Evolutionary conservation across 2,888 invertebrate genomes (phyloP), one percentile per base, ranked within the genome.

Genomic region (Chelonus formosanus): DNA sequence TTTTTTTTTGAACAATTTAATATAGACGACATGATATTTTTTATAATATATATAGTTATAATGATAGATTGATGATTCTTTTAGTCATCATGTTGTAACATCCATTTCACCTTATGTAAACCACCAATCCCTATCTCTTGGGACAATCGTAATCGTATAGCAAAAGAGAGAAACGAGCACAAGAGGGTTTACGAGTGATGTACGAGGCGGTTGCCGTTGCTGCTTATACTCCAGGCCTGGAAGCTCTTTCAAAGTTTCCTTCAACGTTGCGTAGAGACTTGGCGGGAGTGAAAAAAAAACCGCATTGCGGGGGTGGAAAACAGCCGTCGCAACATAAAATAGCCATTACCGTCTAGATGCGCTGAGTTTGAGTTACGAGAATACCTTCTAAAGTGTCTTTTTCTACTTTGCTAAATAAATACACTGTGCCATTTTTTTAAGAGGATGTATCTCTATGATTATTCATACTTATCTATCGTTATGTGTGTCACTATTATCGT

Each of bases 301-400:
- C 60, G 71, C 71, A 68, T 67, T 69, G 69, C 68, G 65, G 68
- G 61, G 61, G 67, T 61, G 63, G 52, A 67, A 63, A 61, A 67
- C 71, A 70, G 63, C 70, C 70, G 67, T 72, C 71, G 73, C 67
- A 73, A 78, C 78, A 78, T 79, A 77, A 79, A 79, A 79, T 78
- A 70, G 73, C 76, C 77, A 79, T 79, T 79, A 79, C 73, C 68
- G 67, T 63, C 59, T 40, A 54, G 67, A 59, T 56, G 65, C 54
- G 62, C 58, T 43, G 62, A 67, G 76, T 70, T 74, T 55, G 74
- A 75, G 77, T 75, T 75, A 77, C 73, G 55, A 52, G 43, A 36
- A 36, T 5, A 47, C 59, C 55, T 47, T 62, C 52, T 40, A 59
- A 64, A 53, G 68, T 65, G 72, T 73, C 71, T 71, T 74, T 73